Evolutionary conservation across 2,113 vertebrate genomes (phyloP), one percentile per base, ranked within the genome.

Genomic region (Collichthys lucidus): DNA sequence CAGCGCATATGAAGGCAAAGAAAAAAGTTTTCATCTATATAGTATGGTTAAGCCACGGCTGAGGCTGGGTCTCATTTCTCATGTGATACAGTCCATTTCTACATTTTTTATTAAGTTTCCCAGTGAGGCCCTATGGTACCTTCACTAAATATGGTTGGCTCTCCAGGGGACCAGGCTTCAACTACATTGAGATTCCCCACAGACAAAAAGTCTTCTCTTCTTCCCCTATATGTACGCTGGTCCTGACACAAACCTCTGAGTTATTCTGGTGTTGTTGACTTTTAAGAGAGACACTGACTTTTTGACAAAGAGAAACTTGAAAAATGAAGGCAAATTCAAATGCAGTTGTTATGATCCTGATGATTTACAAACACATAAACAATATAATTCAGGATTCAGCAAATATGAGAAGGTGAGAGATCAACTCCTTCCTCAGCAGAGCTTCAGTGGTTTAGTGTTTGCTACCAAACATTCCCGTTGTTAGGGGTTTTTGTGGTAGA

Each of bases 81-180:
- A 55, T 88, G 80, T 82, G 79, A 93, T 88, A 79, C 14, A 62
- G 74, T 70, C 49, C 59, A 69, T 79, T 92, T 92, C 84, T 85
- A 87, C 74, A 74, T 90, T 85, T 90, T 91, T 85, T 89, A 88
- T 90, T 88, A 91, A 83, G 77, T 86, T 91, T 88, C 82, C 73
- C 82, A 86, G 83, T 61, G 5, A 74, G 80, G 80, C 75, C 80
- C 82, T 75, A 47, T 84, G 88, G 82, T 89, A 79, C 77, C 71
- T 84, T 86, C 50, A 70, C 89, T 90, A 93, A 92, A 94, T 92
- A 92, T 88, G 85, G 86, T 84, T 40, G 69, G 50, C 72, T 92
- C 89, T 90, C 89, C 74, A 74, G 82, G 88, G 89, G 88, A 84
- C 71, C 29, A 52, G 68, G 64, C 82, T 82, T 76, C 11, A 26